phyloP scores from a whole-genome alignment of 2,797 vertebrate species.

The Micrastur ruficollis region DNA sequence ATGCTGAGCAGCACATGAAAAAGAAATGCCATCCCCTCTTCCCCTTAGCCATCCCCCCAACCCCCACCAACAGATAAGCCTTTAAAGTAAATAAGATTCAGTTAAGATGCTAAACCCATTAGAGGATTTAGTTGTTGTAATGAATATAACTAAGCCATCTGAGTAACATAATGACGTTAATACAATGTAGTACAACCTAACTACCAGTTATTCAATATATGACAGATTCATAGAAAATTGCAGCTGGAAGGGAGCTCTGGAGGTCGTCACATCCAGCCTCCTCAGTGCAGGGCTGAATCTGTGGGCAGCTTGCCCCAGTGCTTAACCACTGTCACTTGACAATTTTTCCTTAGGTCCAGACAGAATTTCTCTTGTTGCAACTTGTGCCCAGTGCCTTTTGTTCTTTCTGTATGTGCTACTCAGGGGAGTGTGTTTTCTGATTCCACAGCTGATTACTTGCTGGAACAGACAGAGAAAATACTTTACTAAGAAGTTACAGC shows the following conservation, averaged over 20 bases:
- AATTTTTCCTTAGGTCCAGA: not conserved
- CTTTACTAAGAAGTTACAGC: not conserved
- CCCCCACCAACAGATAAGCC: not conserved
- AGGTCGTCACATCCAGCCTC: not conserved
- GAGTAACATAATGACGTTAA: not conserved
- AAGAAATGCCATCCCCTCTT: not conserved
- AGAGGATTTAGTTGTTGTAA: not conserved
- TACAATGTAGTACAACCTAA: not conserved
- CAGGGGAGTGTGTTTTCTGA: not conserved
- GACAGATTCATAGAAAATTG: not conserved
- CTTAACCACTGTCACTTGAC: not conserved
- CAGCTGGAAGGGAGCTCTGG: not conserved
- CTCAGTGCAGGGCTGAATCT: not conserved
- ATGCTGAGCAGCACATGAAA: not conserved
- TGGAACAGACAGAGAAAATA: not conserved
- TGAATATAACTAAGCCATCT: not conserved
- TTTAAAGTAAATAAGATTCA: not conserved
- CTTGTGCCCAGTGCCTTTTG: not conserved
- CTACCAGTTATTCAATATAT: not conserved
- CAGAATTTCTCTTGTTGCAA: not conserved
- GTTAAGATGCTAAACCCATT: not conserved
- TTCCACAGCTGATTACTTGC: not conserved
- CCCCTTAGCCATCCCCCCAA: not conserved
- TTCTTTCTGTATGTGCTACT: accelerated
- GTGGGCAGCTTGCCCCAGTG: not conserved